Conservation (phyloP, 2,888 invertebrate genomes). For the Eupeodes latifasciatus region DNA sequence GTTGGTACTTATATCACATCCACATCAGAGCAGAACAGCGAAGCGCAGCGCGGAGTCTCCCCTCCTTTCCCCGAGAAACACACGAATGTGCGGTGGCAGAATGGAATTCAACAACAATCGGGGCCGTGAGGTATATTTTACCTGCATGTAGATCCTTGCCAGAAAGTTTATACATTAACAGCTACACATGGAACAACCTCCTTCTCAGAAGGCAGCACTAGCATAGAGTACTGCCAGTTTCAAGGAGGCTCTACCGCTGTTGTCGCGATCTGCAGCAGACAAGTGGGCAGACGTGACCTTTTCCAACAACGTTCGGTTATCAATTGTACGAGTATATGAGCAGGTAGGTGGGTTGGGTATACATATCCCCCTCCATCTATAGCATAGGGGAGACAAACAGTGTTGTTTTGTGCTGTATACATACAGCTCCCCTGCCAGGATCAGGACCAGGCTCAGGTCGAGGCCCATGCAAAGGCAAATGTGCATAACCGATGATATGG, state of each 20-base stretch:
- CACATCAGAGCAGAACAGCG: constrained; percentile 5
- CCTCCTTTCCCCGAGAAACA: constrained; percentile 22
- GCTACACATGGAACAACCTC: background rate
- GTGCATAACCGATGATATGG: constrained; percentile 53
- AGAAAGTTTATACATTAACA: constrained; percentile 31
- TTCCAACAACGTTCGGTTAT: constrained; percentile 67
- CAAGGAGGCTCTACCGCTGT: constrained; percentile 12
- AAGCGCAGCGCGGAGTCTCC: too few species aligned
- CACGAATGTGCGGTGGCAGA: constrained; percentile 25
- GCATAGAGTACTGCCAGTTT: background rate
- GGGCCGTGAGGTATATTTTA: background rate
- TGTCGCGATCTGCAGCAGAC: constrained; percentile 48
- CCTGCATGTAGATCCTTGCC: constrained; percentile 10
- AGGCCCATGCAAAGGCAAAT: constrained; percentile 10
- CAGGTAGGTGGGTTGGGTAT: too few species aligned
- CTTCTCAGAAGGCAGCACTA: constrained; percentile 36
- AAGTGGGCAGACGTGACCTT: constrained; percentile 76
- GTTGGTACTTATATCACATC: constrained; percentile 58
- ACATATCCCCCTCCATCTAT: too few species aligned
- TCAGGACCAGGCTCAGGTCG: too few species aligned
- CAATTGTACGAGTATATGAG: constrained; percentile 63
- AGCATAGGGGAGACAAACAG: background rate
- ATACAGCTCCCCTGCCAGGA: background rate
- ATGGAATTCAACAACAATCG: constrained; percentile 30
- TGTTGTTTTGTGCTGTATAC: constrained; percentile 20